These are phyloP conservation scores for Lasioglossum figueresi DNA, from an alignment of 2,888 invertebrate genomes.

Conservation along the genomic window DNA sequence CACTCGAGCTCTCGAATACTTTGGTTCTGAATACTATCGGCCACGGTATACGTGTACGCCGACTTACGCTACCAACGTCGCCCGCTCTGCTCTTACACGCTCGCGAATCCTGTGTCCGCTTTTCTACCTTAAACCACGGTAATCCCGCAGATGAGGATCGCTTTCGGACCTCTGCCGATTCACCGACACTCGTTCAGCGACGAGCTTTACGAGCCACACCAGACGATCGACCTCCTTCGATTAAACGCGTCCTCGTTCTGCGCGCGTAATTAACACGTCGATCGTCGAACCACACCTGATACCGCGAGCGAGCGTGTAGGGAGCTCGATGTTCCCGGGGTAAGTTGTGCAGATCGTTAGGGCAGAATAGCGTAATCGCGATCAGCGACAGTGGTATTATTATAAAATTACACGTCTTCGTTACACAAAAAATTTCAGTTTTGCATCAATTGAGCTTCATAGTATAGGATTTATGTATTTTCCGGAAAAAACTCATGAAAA, in stretches of 20 bases:
- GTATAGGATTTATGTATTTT: too few relatives aligned
- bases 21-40: slow-evolving; percentile 66
- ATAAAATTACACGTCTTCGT: neutral
- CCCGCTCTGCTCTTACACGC: slow-evolving; percentile 9
- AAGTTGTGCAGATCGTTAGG: neutral
- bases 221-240: slow-evolving; percentile 69
- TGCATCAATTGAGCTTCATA: too few relatives aligned
- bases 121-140: slow-evolving; percentile 47
- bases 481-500: too few relatives aligned
- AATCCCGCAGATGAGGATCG: slow-evolving; percentile 47
- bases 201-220: slow-evolving; percentile 60
- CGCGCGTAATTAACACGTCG: slow-evolving; percentile 70
- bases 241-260: slow-evolving; percentile 59
- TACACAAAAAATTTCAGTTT: neutral
- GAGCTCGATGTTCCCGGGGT: neutral
- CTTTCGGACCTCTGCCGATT: slow-evolving; percentile 24
- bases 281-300: slow-evolving; percentile 45
- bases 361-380: neutral
- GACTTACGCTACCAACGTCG: slow-evolving; percentile 13
- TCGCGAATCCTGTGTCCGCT: slow-evolving; percentile 31
- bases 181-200: neutral
- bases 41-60: slow-evolving; percentile 47
- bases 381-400: too few relatives aligned
- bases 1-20: slow-evolving; percentile 69
- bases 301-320: slow-evolving; percentile 16